Evolutionary conservation across 2,888 invertebrate species (phyloP).

Genomic region (Bhutanitis thaidina): DNA sequence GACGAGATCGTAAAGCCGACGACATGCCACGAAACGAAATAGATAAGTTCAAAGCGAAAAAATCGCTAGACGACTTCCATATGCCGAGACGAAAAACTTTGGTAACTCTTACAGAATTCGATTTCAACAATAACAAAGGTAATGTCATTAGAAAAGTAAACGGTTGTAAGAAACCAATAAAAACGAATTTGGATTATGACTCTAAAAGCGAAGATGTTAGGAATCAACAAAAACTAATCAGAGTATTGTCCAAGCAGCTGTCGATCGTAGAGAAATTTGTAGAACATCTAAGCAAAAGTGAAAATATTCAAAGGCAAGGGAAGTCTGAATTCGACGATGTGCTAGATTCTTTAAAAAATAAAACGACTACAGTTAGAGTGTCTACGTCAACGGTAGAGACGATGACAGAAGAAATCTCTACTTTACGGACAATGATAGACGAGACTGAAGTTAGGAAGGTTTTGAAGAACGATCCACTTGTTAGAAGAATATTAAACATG

Average conservation of each 20-base stretch:
- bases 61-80: not conserved
- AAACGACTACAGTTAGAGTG: constrained; percentile 1
- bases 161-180: not conserved
- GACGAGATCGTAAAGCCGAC: not conserved
- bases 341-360: constrained; percentile 17
- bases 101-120: not conserved
- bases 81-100: not conserved
- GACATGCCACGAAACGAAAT: not conserved
- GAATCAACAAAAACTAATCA: constrained; percentile 25
- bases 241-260: constrained; percentile 26
- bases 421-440: constrained; percentile 41
- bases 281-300: not conserved
- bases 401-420: constrained; percentile 23
- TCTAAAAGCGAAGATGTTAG: not conserved
- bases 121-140: not conserved
- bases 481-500: constrained; percentile 49
- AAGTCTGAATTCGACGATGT: constrained; percentile 18
- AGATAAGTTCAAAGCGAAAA: not conserved
- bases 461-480: constrained; percentile 43
- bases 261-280: constrained; percentile 14
- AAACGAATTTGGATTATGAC: not conserved
- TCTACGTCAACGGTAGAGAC: not conserved
- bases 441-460: constrained; percentile 42
- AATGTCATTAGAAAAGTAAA: not conserved
- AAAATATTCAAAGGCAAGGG: not conserved